A percentile compares a stretch with the other conserved stretches of the same genome.
These are phyloP conservation scores for Chlorodrepanis virens DNA, from an alignment of 2,113 vertebrate species.

Conservation along the genomic window DNA sequence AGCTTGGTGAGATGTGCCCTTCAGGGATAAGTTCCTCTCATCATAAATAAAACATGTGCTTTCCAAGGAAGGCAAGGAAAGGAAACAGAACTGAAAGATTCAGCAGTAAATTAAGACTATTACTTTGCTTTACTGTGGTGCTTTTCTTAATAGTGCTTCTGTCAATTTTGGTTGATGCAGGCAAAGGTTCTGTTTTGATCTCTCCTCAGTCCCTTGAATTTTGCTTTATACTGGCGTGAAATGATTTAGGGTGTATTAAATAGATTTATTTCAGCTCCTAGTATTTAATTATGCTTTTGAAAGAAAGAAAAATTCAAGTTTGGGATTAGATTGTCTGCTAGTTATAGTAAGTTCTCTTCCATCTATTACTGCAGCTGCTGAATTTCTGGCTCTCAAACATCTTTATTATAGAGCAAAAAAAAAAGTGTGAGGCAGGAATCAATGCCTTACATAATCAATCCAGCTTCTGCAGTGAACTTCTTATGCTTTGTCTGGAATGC, in stretches of 20 bases:
- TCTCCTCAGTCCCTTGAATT: background rate
- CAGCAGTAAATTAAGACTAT: constrained; percentile 50
- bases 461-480: background rate
- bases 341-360: background rate
- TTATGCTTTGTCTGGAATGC: background rate
- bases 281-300: background rate
- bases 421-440: background rate
- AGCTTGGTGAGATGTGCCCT: constrained; percentile 28
- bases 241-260: background rate
- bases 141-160: background rate
- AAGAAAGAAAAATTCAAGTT: background rate
- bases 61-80: background rate
- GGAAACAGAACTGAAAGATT: constrained; percentile 18
- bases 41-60: constrained; percentile 38
- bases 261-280: background rate
- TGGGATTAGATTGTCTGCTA: background rate
- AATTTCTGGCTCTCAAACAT: background rate
- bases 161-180: background rate
- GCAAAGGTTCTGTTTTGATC: background rate
- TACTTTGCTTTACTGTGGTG: background rate
- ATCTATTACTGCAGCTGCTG: background rate
- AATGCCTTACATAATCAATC: background rate
- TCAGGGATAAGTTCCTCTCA: constrained; percentile 33
- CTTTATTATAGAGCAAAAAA: background rate
- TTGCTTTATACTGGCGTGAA: background rate